Base-by-base conservation (phyloP, 2,113 vertebrate genomes). In the Sminthopsis crassicaudata region DNA sequence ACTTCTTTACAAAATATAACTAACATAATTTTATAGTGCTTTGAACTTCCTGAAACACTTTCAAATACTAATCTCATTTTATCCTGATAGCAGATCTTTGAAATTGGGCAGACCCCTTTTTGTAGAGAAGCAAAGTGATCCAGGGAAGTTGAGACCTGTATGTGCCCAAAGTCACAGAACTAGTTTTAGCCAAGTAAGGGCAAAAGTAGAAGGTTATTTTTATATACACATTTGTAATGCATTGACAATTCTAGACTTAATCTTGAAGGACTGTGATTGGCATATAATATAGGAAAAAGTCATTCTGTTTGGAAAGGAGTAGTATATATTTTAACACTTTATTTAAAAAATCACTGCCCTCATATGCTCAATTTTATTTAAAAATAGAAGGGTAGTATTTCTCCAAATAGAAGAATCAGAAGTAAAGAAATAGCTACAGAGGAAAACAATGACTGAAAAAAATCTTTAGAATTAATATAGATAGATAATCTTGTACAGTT, bases 401-500 rank as follows among this genome's bases (percentile, higher is more conserved):
- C 27, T 91, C 55, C 76, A 25, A 95, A 46, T 90, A 94, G 94
- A 36, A 84, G 92, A 96, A 96, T 93, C 95, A 46, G 46, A 95
- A 95, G 46, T 53, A 92, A 84, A 26, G 60, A 57, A n/a, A 67
- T 46, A 48, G 27, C 88, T 60, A 42, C 54, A 51, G n/a, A 91
- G 53, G 52, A 67, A 95, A 25, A 67, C 7, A 36, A 48, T 53
- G 14, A 52, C 36, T 76, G 23, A 84, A 91, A 51, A 51, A 96
- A 95, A 97, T 95, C 50, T 95, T 94, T n/a, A 92, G 23, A 95
- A 90, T 42, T 42, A 53, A n/a, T 48, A 27, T 42, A 95, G 89
- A 95, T 23, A 89, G 91, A 96, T 1, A 91, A 53, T 97, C 94
- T 94, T 96, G 26, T 91, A 88, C 84, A 95, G 46, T 89, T 94